These are phyloP conservation scores for Cyphomyrmex costatus DNA, from an alignment of 1,140 invertebrate species.

Conservation along the genomic window DNA sequence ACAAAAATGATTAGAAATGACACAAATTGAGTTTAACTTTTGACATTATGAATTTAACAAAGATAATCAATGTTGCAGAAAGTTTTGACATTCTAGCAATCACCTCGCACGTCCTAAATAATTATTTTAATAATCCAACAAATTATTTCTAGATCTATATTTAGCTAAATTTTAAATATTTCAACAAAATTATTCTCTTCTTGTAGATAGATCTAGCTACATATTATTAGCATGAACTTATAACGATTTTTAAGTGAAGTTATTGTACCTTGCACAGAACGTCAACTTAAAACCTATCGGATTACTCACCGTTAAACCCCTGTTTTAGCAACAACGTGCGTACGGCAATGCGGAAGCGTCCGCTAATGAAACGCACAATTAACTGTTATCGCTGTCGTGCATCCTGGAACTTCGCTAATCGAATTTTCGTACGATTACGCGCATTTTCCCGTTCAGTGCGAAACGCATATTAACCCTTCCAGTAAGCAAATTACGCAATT, in stretches of 20 bases:
- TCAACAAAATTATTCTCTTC: too few relatives aligned
- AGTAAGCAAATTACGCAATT: conserved; percentile 54
- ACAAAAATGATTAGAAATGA: too few relatives aligned
- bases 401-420: conserved; percentile 65
- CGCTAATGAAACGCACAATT: conserved; percentile 73
- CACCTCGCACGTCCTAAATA: too few relatives aligned
- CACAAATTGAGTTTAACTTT: too few relatives aligned
- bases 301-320: conserved; percentile 55
- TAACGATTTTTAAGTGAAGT: conserved; percentile 33
- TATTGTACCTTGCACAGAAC: not conserved
- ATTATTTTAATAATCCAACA: too few relatives aligned
- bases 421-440: conserved; percentile 64
- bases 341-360: conserved; percentile 36
- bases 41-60: too few relatives aligned
- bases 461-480: conserved; percentile 44
- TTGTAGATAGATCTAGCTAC: not conserved
- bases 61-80: too few relatives aligned
- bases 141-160: too few relatives aligned
- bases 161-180: too few relatives aligned
- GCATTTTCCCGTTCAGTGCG: conserved; percentile 51
- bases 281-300: conserved; percentile 19
- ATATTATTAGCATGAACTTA: not conserved
- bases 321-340: conserved; percentile 57
- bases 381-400: conserved; percentile 63
- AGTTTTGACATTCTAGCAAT: too few relatives aligned